phyloP scores from a whole-genome alignment of 2,797 vertebrate genomes.

The Urophycis tenuis region DNA sequence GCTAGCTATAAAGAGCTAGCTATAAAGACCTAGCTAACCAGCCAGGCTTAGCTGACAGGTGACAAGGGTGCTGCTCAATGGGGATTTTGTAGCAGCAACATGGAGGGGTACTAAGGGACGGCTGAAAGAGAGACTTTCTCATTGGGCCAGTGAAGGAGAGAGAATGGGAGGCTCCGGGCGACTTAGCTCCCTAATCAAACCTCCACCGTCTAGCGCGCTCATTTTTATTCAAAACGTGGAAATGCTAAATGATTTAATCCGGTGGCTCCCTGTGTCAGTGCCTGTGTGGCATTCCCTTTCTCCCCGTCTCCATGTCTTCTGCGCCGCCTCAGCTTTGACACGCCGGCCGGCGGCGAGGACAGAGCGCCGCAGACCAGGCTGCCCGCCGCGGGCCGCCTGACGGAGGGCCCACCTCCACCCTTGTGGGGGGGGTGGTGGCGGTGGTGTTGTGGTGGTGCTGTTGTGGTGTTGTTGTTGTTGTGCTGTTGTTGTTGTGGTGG shows the following conservation, averaged over 20 bases:
- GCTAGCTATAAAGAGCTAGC: constrained; percentile 67
- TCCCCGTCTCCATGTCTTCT: constrained; percentile 29
- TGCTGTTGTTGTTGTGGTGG: no score
- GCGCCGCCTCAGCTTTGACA: constrained; percentile 70
- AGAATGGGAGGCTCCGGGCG: constrained; percentile 65
- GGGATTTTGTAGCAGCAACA: constrained; percentile 85
- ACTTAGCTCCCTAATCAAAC: constrained; percentile 72
- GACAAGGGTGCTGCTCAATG: constrained; percentile 80
- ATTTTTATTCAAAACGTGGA: constrained; percentile 72
- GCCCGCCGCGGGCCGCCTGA: no score
- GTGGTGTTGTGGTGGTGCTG: no score
- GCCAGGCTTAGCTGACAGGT: constrained; percentile 82
- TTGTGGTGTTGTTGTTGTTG: no score
- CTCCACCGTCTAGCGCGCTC: constrained; percentile 73
- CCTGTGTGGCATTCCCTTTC: constrained; percentile 74
- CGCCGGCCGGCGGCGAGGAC: constrained; percentile 68
- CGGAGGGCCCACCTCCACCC: no score
- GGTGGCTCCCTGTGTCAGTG: constrained; percentile 75
- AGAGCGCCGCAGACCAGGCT: constrained; percentile 47
- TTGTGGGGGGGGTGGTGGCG: no score
- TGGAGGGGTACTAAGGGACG: constrained; percentile 71
- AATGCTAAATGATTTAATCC: constrained; percentile 74
- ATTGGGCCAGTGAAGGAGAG: constrained; percentile 62
- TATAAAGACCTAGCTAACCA: constrained; percentile 81
- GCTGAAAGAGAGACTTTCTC: constrained; percentile 79